Conservation (phyloP, 1,140 invertebrate species). For the Epicauta chinensis region DNA sequence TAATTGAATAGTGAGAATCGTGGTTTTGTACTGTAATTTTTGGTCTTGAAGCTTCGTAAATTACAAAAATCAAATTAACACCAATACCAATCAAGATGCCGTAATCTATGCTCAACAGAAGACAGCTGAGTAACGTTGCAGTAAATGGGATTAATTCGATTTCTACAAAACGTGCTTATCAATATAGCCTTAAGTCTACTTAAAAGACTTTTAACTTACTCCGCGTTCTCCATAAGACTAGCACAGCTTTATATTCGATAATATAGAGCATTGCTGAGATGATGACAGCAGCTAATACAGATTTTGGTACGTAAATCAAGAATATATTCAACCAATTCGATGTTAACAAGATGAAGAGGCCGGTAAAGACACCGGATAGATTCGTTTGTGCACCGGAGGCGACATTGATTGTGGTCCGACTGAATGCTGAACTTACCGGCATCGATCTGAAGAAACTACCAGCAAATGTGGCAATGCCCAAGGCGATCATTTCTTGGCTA, state of each 20-base stretch:
- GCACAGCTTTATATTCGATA: conserved; percentile 66
- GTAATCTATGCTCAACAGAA: conserved; percentile 58
- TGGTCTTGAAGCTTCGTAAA: conserved; percentile 59
- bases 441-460: conserved; percentile 81
- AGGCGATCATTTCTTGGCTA: conserved; percentile 75
- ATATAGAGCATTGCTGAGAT: conserved; percentile 72
- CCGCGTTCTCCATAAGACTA: conserved; percentile 74
- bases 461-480: conserved; percentile 78
- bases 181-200: background rate
- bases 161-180: conserved; percentile 39
- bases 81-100: conserved; percentile 63
- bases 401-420: conserved; percentile 82
- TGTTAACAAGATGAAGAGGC: conserved; percentile 59
- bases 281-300: conserved; percentile 67
- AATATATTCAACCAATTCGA: conserved; percentile 62
- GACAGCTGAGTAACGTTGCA: conserved; percentile 53
- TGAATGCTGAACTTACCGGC: conserved; percentile 80
- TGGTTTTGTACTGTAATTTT: conserved; percentile 35
- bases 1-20: conserved; percentile 41
- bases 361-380: conserved; percentile 73
- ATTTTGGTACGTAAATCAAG: conserved; percentile 71
- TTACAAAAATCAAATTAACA: conserved; percentile 55
- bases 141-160: conserved; percentile 55
- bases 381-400: conserved; percentile 81
- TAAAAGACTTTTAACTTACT: conserved; percentile 45